Base-by-base conservation (phyloP, 2,113 vertebrate genomes). In the Aythya baeri region DNA sequence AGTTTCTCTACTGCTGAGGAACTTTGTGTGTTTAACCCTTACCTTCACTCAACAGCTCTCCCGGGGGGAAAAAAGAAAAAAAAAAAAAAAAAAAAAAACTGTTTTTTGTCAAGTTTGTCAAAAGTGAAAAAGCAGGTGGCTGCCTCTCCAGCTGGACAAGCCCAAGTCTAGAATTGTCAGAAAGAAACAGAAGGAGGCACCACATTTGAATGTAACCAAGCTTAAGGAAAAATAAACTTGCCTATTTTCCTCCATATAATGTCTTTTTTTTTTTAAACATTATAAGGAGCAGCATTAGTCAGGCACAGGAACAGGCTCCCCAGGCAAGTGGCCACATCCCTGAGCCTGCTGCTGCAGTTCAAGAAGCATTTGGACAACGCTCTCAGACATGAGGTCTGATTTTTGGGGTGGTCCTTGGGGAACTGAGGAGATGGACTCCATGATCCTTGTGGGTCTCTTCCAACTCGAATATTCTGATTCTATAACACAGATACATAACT, bases 191-290 rank as follows among this genome's bases (percentile, higher is more conserved):
- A 22, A 8, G 0, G 2, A 29, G 15, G 22, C 58, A 38, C 1
- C 1, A 0, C 2, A 0, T 6, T 50, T 2, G 9, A 59, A 6
- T 0, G 8, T 12, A 7, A 11, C 54, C 46, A 21, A 25, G 46
- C 25, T 44, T 8, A 7, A 61, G 23, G 17, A 43, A 43, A 43
- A 43, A 43, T 43, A 43, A 43, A 43, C 14, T 43, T 43, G 43
- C 43, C 43, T 43, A 15, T 43, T 43, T 43, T 14, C 43, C 44
- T 78, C 43, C 12, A 1, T 7, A 2, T 3, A 9, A 50, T 10
- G 25, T 5, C 3, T 16, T 23, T 8, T 25, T 14, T 7, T 14
- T 7, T 31, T 52, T 27, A 41, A 41, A 41, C 11, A 11, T 17
- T 32, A 0, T 4, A 29, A 89, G 52, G 6, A 61, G 49, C 3